phyloP scores from a whole-genome alignment of 2,797 vertebrate species.

The Babyrousa celebensis region DNA sequence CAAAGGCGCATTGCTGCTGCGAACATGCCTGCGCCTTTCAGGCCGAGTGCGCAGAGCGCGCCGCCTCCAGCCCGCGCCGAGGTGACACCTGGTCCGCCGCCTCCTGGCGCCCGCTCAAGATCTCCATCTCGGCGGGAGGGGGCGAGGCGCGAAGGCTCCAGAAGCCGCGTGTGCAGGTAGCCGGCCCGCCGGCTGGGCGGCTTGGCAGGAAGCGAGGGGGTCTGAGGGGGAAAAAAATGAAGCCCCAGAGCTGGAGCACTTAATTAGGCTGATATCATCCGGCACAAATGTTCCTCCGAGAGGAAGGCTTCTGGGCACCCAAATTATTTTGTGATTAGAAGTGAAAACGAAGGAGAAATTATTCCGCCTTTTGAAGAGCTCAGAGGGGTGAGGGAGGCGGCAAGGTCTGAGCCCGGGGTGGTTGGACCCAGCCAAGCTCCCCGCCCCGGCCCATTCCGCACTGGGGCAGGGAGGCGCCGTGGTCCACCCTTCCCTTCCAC shows the following conservation, averaged over 20 bases:
- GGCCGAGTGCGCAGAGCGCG: conserved; percentile 93
- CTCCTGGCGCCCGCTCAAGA: conserved; percentile 93
- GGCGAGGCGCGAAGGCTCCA: conserved; percentile 56
- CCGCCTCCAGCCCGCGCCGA: conserved; percentile 92
- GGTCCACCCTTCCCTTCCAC: neutral
- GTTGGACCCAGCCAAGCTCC: neutral
- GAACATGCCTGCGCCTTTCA: conserved; percentile 94
- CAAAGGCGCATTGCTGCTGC: conserved; percentile 95
- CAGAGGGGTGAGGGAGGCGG: neutral
- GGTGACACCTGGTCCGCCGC: conserved; percentile 93
- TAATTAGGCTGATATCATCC: conserved; percentile 89
- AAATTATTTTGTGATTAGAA: conserved; percentile 85
- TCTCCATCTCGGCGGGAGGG: conserved; percentile 90
- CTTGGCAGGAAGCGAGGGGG: conserved; percentile 75
- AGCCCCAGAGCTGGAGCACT: conserved; percentile 78
- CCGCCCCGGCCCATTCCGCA: too few species aligned
- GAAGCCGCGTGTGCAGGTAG: conserved; percentile 82
- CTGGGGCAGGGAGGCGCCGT: neutral
- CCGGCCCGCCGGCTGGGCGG: conserved; percentile 61
- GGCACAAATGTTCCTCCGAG: conserved; percentile 84
- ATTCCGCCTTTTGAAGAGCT: conserved; percentile 58
- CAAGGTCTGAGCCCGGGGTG: neutral
- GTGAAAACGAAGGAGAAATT: conserved; percentile 79
- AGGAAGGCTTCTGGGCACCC: conserved; percentile 84
- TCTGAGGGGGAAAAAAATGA: conserved; percentile 32